Conservation (phyloP, 2,113 vertebrate species). For the Rhinoderma darwinii region DNA sequence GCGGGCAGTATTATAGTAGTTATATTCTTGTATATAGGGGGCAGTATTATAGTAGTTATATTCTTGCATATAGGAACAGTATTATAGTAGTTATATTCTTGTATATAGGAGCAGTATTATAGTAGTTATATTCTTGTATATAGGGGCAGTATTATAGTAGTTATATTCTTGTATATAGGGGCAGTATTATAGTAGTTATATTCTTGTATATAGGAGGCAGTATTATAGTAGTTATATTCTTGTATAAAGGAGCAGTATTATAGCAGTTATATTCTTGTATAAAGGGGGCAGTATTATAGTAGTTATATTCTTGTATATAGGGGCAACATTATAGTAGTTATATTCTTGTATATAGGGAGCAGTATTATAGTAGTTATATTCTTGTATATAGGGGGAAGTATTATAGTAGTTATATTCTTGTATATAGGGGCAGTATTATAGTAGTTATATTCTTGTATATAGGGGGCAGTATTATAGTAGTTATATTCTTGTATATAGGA, state of each 20-base stretch:
- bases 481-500: background rate
- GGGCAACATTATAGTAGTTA: background rate
- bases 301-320: background rate
- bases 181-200: conserved; percentile 1
- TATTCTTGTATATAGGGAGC: background rate
- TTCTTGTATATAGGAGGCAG: background rate
- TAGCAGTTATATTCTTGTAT: background rate
- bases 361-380: conserved; percentile 13
- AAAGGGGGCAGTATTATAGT: background rate
- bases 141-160: conserved; percentile 6
- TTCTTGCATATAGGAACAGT: too few relatives aligned
- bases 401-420: conserved; percentile 12
- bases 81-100: too few relatives aligned
- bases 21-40: background rate
- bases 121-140: conserved; percentile 4
- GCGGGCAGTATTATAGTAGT: background rate
- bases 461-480: background rate
- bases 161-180: background rate
- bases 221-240: background rate
- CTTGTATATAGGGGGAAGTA: background rate
- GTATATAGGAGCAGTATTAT: conserved; percentile 1
- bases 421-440: background rate
- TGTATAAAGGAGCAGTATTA: background rate
- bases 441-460: background rate
- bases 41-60: conserved; percentile 2